Base-by-base conservation (phyloP, 2,797 vertebrate species). In the Novumbra hubbsi region DNA sequence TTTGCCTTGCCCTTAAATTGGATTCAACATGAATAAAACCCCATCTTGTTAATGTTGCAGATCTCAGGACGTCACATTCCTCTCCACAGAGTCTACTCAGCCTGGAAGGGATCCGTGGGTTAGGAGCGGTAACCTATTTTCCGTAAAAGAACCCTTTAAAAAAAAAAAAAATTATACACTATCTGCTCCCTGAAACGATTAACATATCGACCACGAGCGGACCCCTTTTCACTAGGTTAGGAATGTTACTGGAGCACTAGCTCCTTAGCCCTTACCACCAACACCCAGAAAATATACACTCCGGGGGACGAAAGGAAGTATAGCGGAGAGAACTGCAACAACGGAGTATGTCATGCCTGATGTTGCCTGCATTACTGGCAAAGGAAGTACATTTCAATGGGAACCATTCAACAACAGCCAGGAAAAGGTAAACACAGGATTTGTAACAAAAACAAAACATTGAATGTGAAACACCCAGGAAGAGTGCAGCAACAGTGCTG, bases 261-360 rank as follows among this genome's bases (percentile, higher is more conserved):
- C 41, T 19, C 12, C 12, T 41, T 17, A n/a, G 19, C 17, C 11
- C n/a, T 57, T n/a, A n/a, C 55, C 3, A 24, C 21, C 55, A 1
- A 60, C 24, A 21, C 21, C 55, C 55, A 60, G 55, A 65, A 71
- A 72, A 60, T 68, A 62, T 24, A 45, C 38, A n/a, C 12, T 64
- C 32, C 5, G 64, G 60, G 72, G 28, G 55, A 63, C 38, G 64
- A 70, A 72, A 76, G 75, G 70, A 76, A 73, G 68, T n/a, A 17
- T 12, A 38, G 38, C 50, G 0, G 55, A 60, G 55, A 60, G 55
- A 19, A 38, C 52, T 32, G 45, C 38, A 49, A 57, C 68, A 52
- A 72, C 55, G 19, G 32, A 32, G 49, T 14, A 41, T 34, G 65
- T 24, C 12, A 32, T 34, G 52, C 45, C 17, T 48, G 41, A 32